phyloP scores from a whole-genome alignment of 2,797 vertebrate genomes.

The Coendou prehensilis region DNA sequence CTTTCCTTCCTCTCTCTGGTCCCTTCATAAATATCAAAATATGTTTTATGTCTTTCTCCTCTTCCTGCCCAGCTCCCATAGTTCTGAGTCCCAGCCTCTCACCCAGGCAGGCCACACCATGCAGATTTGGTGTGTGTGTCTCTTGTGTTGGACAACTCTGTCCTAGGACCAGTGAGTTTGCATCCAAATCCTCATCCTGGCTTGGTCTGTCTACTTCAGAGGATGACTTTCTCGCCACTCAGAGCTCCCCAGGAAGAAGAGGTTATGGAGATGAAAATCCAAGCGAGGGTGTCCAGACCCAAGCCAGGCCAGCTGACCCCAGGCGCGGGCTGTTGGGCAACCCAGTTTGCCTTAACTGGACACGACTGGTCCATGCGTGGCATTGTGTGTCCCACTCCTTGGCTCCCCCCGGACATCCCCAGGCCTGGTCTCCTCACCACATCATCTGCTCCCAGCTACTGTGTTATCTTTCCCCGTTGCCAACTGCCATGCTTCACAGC shows the following conservation, averaged over 20 bases:
- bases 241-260: background rate
- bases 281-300: background rate
- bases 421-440: background rate
- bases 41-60: background rate
- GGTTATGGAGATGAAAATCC: background rate
- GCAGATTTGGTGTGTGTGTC: fast-evolving
- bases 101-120: fast-evolving
- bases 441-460: slow-evolving; percentile 35
- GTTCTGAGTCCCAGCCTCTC: background rate
- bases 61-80: background rate
- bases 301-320: fast-evolving
- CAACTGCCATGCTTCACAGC: slow-evolving; percentile 84
- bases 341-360: background rate
- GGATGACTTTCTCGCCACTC: background rate
- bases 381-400: background rate
- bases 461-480: slow-evolving; percentile 23
- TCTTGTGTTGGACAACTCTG: background rate
- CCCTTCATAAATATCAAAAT: background rate
- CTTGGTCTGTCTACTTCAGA: background rate
- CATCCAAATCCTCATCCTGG: background rate
- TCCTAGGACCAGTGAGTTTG: fast-evolving
- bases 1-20: too few species aligned
- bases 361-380: background rate
- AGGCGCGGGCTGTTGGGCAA: background rate
- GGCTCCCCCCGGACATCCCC: background rate